These are phyloP conservation scores for Diorhabda elongata DNA, from an alignment of 1,140 invertebrate genomes.

Conservation along the genomic window DNA sequence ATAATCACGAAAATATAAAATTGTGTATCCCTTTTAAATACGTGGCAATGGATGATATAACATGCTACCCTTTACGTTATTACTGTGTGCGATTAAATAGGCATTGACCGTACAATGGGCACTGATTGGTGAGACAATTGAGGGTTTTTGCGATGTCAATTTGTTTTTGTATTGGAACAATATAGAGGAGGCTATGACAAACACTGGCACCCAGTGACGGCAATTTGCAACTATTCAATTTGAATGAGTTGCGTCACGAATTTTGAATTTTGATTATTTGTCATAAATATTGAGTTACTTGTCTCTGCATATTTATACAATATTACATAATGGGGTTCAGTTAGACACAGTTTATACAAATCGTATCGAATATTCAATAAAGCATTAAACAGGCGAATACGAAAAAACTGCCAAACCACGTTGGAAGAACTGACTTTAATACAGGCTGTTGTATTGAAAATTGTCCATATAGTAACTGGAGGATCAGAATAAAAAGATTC, in stretches of 20 bases:
- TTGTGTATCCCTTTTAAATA: background rate
- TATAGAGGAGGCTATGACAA: constrained; percentile 35
- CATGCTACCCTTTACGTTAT: constrained; percentile 35
- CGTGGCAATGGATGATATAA: background rate
- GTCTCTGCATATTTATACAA: too few relatives aligned
- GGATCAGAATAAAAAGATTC: too few relatives aligned
- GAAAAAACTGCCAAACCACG: too few relatives aligned
- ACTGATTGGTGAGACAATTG: constrained; percentile 48
- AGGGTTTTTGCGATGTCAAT: constrained; percentile 47
- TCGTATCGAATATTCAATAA: too few relatives aligned
- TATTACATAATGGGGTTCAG: too few relatives aligned
- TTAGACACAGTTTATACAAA: too few relatives aligned
- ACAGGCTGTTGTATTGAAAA: too few relatives aligned
- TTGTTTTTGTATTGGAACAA: constrained; percentile 46
- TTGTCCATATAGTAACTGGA: too few relatives aligned
- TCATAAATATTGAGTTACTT: constrained; percentile 7
- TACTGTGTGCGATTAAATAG: constrained; percentile 38
- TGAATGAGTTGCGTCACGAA: constrained; percentile 42
- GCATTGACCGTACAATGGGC: constrained; percentile 42
- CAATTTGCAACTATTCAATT: constrained; percentile 43
- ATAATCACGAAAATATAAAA: too few relatives aligned
- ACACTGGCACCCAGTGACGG: constrained; percentile 33
- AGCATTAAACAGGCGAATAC: too few relatives aligned
- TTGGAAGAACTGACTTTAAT: too few relatives aligned
- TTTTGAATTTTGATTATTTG: constrained; percentile 38